These are phyloP conservation scores for Aptenodytes patagonicus DNA, from an alignment of 2,113 vertebrate genomes.

Conservation along the genomic window DNA sequence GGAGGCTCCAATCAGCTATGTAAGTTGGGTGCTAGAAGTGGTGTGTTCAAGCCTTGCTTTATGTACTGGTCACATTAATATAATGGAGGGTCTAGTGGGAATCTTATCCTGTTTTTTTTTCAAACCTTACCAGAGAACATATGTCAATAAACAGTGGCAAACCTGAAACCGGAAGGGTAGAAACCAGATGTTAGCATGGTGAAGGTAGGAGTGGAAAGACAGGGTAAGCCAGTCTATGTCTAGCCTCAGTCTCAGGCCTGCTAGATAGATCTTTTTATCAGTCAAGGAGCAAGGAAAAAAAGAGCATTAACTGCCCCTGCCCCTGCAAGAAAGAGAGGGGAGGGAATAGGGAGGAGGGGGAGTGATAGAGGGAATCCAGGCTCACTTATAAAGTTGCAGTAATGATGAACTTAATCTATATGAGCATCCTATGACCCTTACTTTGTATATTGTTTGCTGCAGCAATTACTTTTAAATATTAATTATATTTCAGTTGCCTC, in stretches of 20 bases:
- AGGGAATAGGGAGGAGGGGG: background rate
- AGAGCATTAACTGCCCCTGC: background rate
- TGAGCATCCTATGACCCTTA: background rate
- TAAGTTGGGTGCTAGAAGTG: background rate
- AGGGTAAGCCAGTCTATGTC: background rate
- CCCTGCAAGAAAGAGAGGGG: background rate
- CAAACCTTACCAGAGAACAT: background rate
- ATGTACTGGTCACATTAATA: accelerated
- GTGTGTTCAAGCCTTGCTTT: background rate
- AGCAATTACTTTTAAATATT: background rate
- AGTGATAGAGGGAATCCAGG: background rate
- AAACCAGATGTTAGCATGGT: background rate
- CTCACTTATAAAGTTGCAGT: background rate
- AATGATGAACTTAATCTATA: background rate
- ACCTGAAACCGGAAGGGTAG: background rate
- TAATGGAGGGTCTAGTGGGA: background rate
- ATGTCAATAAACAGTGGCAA: background rate
- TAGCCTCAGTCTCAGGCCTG: background rate
- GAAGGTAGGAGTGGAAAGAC: background rate
- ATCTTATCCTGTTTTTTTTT: background rate
- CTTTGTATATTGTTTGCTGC: background rate
- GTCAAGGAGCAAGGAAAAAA: background rate
- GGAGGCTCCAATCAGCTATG: background rate
- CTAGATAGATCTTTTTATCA: background rate
- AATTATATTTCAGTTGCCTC: background rate